Percentiles rank a stretch among this genome's conserved stretches.
Evolutionary conservation across 2,797 vertebrate genomes (phyloP).

Genomic region (Champsocephalus gunnari): DNA sequence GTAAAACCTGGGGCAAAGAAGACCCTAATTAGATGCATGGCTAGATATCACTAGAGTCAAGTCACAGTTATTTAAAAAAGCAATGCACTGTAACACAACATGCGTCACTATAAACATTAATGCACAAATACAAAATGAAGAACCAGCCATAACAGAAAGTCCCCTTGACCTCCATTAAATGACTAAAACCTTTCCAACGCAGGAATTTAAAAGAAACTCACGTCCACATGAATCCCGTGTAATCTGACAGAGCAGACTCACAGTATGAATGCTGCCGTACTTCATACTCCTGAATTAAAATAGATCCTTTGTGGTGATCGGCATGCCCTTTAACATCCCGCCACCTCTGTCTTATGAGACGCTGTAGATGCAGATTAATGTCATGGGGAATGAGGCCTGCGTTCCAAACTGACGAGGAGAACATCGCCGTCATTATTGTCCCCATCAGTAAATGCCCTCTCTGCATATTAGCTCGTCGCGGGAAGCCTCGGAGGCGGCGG

Average conservation of each 20-base stretch:
- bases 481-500: slow-evolving; percentile 28
- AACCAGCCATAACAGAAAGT: no score
- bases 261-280: background rate
- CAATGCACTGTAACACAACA: no score
- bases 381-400: background rate
- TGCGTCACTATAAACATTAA: no score
- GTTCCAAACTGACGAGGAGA: slow-evolving; percentile 18
- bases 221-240: no score
- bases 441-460: slow-evolving; percentile 36
- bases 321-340: slow-evolving; percentile 17
- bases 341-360: slow-evolving; percentile 18
- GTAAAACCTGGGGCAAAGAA: no score
- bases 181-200: no score
- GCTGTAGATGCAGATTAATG: slow-evolving; percentile 3
- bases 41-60: no score
- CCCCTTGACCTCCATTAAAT: no score
- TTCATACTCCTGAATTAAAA: background rate
- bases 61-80: no score
- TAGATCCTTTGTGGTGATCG: slow-evolving; percentile 17
- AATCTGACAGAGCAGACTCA: background rate
- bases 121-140: no score
- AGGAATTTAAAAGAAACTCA: no score
- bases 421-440: slow-evolving; percentile 42
- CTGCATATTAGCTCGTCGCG: slow-evolving; percentile 46
- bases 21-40: no score